Evolutionary conservation across 2,888 invertebrate genomes (phyloP).

Genomic region (Drosophila flavopinicola): DNA sequence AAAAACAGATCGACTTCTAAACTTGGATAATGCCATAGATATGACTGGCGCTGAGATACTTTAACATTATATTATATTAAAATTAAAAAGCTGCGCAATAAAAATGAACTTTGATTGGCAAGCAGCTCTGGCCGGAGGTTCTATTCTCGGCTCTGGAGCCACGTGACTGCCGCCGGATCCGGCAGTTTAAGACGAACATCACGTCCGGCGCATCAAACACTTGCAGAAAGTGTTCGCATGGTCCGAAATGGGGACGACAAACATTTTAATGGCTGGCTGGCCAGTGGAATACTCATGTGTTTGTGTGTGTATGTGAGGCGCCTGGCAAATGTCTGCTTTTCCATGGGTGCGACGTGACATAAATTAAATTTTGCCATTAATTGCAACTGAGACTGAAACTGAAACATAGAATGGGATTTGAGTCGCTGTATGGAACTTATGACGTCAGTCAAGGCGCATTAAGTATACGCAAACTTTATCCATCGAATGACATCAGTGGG

Average conservation of each 20-base stretch:
- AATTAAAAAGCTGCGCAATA: slow-evolving; percentile 9
- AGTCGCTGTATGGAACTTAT: slow-evolving; percentile 1
- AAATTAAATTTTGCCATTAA: slow-evolving; percentile 69
- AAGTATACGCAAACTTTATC: slow-evolving; percentile 32
- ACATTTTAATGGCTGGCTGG: slow-evolving; percentile 40
- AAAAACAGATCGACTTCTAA: too few species aligned
- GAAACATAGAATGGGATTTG: background rate
- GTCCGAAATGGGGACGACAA: slow-evolving; percentile 50
- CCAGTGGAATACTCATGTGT: slow-evolving; percentile 9
- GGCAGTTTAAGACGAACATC: slow-evolving; percentile 65
- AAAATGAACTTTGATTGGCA: slow-evolving; percentile 46
- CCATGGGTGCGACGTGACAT: slow-evolving; percentile 64
- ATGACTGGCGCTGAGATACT: background rate
- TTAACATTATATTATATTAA: background rate
- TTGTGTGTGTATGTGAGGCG: slow-evolving; percentile 30
- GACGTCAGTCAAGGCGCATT: slow-evolving; percentile 28
- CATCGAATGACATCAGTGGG: slow-evolving; percentile 34
- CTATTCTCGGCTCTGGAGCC: slow-evolving; percentile 13
- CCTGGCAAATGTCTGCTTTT: slow-evolving; percentile 33
- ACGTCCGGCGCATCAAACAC: slow-evolving; percentile 66
- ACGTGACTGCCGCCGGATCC: slow-evolving; percentile 58
- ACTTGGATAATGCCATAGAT: too few species aligned
- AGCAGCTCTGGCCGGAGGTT: slow-evolving; percentile 6
- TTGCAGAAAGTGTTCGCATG: slow-evolving; percentile 55
- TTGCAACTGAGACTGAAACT: slow-evolving; percentile 37